Evolutionary conservation across 2,797 vertebrate genomes (phyloP), one percentile per base, ranked within the genome.

Genomic region (Acanthurus lineatus): DNA sequence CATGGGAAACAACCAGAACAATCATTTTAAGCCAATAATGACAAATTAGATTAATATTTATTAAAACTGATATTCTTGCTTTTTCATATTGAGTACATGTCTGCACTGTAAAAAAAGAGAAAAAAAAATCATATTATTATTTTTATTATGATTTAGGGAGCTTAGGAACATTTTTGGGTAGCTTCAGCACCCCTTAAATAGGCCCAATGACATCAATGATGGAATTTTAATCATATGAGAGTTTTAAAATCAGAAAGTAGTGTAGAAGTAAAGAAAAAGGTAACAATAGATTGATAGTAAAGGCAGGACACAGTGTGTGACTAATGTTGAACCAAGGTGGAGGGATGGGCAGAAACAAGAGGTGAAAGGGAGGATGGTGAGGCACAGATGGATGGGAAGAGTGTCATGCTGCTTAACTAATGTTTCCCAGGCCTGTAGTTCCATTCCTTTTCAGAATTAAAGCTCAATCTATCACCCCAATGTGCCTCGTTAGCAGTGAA

Each of bases 381-480:
- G 80, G 84, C 75, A 65, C 87, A 89, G 90, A 92, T 88, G 83
- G 88, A 91, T 92, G 86, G 72, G 56, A 54, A 44, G 80, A n/a
- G 70, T 87, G 89, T 89, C 89, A 79, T 40, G 64, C 64, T 74
- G 72, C 77, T 79, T 89, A 86, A 91, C 69, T 91, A 89, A 93
- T 93, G 91, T 89, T 85, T 90, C 90, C 93, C 91, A 74, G 81
- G 85, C 83, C 86, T 88, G 84, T 89, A 88, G 89, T 93, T 92
- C 91, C 90, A 90, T 93, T 93, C 89, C 86, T 89, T 84, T 76
- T 86, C 88, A 90, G 86, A 93, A 91, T 93, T 90, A 91, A 90
- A 90, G 79, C 78, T 48, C 76, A 86, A 92, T 94, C 85, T 81
- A 92, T 94, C 89, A 93, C 81, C 74, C 58, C 78, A 16, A 47